These are phyloP conservation scores for Myotis planiceps DNA, from an alignment of 2,797 vertebrate species.

Conservation along the genomic window DNA sequence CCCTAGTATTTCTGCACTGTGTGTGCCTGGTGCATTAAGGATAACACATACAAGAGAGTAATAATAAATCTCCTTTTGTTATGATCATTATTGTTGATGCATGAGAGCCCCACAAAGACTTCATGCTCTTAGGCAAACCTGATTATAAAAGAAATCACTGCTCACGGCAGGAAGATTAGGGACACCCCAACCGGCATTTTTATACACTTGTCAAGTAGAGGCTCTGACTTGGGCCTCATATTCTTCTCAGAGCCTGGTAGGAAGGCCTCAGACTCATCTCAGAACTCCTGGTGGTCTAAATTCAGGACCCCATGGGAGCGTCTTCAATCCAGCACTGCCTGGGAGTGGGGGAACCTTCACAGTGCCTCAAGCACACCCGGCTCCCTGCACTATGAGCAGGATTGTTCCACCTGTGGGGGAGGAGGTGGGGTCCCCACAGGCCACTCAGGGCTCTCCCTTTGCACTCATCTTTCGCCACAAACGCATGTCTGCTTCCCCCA, in stretches of 20 bases:
- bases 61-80: background rate
- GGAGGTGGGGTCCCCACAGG: background rate
- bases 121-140: background rate
- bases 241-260: background rate
- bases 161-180: background rate
- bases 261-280: background rate
- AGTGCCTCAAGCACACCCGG: background rate
- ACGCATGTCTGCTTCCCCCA: background rate
- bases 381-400: background rate
- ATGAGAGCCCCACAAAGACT: background rate
- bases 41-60: background rate
- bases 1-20: background rate
- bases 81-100: background rate
- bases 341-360: background rate
- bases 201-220: background rate
- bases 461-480: background rate
- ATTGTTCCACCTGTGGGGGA: too few species aligned
- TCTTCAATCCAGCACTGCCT: background rate
- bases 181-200: background rate
- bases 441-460: background rate
- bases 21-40: background rate
- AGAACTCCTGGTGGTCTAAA: background rate
- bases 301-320: accelerated
- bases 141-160: background rate
- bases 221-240: background rate